These are phyloP conservation scores for Synergus gifuensis DNA, from an alignment of 2,888 invertebrate species.

Conservation along the genomic window DNA sequence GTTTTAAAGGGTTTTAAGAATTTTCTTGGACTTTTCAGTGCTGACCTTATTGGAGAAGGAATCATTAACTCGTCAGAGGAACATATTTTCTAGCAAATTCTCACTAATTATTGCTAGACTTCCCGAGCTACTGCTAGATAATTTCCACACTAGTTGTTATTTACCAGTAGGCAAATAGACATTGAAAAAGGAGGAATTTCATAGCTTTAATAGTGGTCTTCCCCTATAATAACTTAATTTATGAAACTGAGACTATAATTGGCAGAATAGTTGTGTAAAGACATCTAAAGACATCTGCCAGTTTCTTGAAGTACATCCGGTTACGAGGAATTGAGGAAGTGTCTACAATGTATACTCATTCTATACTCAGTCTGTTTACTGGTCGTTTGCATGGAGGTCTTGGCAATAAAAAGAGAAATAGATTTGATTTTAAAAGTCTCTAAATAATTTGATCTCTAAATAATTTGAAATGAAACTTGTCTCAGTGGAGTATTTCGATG, in stretches of 20 bases:
- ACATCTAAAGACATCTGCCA: not conserved
- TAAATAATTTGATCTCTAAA: slow-evolving; percentile 23
- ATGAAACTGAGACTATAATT: not conserved
- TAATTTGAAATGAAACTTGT: slow-evolving; percentile 15
- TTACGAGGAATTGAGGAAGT: slow-evolving; percentile 11
- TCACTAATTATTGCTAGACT: not conserved
- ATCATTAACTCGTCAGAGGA: not conserved
- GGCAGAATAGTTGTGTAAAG: not conserved
- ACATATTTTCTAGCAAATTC: not conserved
- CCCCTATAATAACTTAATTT: not conserved
- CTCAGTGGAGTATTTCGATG: not conserved
- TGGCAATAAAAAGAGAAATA: not conserved
- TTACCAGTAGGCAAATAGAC: not conserved
- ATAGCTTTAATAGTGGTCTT: not conserved
- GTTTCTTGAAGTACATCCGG: slow-evolving; percentile 13
- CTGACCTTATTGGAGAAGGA: not conserved
- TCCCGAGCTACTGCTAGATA: not conserved
- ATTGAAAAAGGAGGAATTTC: not conserved
- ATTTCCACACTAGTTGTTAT: not conserved
- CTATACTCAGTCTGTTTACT: slow-evolving; percentile 5
- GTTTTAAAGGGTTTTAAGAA: too few species aligned
- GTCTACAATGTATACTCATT: not conserved
- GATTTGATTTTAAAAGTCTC: slow-evolving; percentile 1
- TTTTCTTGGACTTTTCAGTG: not conserved
- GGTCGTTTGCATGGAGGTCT: slow-evolving; percentile 3